These are phyloP conservation scores for Branchellion lobata DNA, from an alignment of 2,888 invertebrate genomes.

Conservation along the genomic window DNA sequence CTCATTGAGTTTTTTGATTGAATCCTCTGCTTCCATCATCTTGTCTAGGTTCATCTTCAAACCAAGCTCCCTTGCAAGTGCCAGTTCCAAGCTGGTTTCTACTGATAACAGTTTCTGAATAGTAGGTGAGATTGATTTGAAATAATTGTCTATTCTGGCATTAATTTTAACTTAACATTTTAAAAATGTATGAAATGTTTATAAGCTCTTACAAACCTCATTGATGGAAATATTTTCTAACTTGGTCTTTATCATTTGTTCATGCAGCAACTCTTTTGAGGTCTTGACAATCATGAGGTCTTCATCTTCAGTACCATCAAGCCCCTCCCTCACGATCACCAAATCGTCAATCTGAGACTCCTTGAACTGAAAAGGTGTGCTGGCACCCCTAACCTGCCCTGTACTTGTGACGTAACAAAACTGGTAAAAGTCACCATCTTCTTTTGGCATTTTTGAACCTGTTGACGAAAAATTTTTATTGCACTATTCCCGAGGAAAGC, in stretches of 20 bases:
- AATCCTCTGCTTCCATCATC: constrained; percentile 29
- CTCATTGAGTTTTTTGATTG: background rate
- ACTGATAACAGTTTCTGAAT: constrained; percentile 16
- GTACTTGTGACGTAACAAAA: constrained; percentile 60
- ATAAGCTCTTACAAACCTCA: constrained; percentile 33
- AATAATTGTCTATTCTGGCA: no score
- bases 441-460: constrained; percentile 59
- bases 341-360: constrained; percentile 57
- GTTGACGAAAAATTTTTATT: no score
- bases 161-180: no score
- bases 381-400: constrained; percentile 59
- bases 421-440: constrained; percentile 63
- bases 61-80: background rate
- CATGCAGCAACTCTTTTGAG: constrained; percentile 57
- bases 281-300: constrained; percentile 60
- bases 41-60: constrained; percentile 20
- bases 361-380: constrained; percentile 62
- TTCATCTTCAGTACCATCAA: constrained; percentile 41
- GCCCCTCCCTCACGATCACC: constrained; percentile 57
- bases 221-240: constrained; percentile 15
- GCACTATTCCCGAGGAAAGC: no score
- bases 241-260: constrained; percentile 53
- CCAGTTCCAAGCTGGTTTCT: constrained; percentile 20
- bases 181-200: no score
- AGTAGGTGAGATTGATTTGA: no score